A percentile compares a stretch with the other conserved stretches of the same genome.
Conservation (phyloP, 2,888 invertebrate genomes). For the Resseliella maxima region DNA sequence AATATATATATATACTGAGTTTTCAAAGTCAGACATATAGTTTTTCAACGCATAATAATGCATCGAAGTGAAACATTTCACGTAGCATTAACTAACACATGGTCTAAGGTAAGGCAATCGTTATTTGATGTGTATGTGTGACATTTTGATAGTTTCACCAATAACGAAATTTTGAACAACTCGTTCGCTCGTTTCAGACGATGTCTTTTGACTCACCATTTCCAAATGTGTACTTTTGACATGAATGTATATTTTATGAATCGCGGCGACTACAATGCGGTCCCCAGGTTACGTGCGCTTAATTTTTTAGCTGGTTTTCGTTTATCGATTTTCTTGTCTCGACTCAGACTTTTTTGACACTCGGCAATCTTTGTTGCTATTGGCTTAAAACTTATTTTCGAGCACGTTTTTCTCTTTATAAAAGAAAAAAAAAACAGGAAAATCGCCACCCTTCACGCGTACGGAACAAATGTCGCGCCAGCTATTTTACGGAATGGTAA, state of each 20-base stretch:
- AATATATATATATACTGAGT: too few species aligned
- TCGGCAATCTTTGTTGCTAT: background rate
- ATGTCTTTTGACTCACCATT: background rate
- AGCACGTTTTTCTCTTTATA: background rate
- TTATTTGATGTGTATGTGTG: background rate
- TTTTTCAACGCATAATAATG: background rate
- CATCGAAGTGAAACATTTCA: background rate
- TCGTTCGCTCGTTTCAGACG: background rate
- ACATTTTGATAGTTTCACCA: background rate
- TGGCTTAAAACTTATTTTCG: background rate
- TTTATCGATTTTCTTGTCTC: conserved; percentile 26
- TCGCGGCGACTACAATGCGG: background rate
- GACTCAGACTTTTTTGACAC: conserved; percentile 14
- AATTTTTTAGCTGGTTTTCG: background rate
- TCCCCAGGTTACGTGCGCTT: background rate
- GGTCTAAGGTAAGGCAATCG: background rate
- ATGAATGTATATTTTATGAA: background rate
- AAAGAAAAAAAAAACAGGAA: too few species aligned
- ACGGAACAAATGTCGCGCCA: background rate
- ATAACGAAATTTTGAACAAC: background rate
- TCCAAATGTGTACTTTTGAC: background rate
- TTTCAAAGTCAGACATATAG: too few species aligned
- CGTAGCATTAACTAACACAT: background rate
- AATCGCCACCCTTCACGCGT: background rate
- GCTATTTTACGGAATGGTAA: background rate